Percentiles rank a stretch among this genome's conserved stretches.
Conservation (phyloP, 2,888 invertebrate genomes). For the Lordiphosa andalusiaca region DNA sequence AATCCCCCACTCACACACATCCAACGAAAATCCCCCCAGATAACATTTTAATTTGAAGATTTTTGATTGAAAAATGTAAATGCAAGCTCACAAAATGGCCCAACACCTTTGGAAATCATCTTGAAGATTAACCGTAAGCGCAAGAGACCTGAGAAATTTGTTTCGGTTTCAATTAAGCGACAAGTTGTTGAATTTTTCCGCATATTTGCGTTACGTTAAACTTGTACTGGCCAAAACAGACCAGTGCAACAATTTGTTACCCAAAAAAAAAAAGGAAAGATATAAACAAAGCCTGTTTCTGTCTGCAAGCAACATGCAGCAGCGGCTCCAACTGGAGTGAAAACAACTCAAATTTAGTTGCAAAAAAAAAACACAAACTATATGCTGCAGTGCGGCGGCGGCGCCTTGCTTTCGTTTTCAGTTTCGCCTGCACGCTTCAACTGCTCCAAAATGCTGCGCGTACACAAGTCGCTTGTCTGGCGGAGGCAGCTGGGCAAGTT, state of each 20-base stretch:
- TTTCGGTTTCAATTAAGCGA: slow-evolving; percentile 28
- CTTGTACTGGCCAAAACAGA: slow-evolving; percentile 64
- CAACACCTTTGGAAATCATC: slow-evolving; percentile 50
- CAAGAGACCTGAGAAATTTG: too few relatives aligned
- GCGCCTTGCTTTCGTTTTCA: slow-evolving; percentile 65
- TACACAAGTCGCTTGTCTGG: neutral
- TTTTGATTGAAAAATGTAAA: slow-evolving; percentile 69
- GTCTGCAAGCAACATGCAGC: slow-evolving; percentile 12
- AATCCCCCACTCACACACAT: slow-evolving; percentile 15
- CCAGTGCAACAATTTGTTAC: slow-evolving; percentile 51
- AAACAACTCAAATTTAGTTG: slow-evolving; percentile 39
- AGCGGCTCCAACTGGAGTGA: slow-evolving; percentile 51
- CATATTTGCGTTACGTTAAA: slow-evolving; percentile 61
- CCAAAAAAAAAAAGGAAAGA: slow-evolving; percentile 55
- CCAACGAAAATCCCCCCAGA: slow-evolving; percentile 7
- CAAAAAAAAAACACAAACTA: slow-evolving; percentile 55
- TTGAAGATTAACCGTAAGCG: neutral
- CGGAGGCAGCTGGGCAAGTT: slow-evolving; percentile 2
- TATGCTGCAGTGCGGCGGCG: slow-evolving; percentile 27
- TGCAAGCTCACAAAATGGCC: slow-evolving; percentile 41
- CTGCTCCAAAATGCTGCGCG: slow-evolving; percentile 47
- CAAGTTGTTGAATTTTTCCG: slow-evolving; percentile 66
- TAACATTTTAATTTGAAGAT: slow-evolving; percentile 59
- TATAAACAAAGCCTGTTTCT: slow-evolving; percentile 2
- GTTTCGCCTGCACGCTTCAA: slow-evolving; percentile 69